Percentiles rank a stretch among this genome's conserved stretches.
Conservation (phyloP, 35 echinoderm and acorn worm species). For the Heliocidaris tuberculata region DNA sequence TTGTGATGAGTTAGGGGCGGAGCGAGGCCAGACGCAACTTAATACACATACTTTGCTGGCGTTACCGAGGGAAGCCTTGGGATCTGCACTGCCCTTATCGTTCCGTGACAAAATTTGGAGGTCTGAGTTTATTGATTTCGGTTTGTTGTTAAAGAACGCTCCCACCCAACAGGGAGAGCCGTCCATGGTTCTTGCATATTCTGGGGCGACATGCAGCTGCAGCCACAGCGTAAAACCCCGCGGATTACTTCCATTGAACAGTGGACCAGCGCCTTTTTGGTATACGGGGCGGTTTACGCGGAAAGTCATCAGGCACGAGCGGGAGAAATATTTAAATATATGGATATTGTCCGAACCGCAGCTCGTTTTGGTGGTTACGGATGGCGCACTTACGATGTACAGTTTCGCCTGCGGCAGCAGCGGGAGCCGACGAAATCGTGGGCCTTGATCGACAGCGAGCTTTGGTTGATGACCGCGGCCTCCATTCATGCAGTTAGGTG, state of each 20-base stretch:
- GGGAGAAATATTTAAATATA: slow-evolving; percentile 38
- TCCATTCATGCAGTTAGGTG: background rate
- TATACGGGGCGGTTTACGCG: background rate
- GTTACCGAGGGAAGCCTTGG: too few species aligned
- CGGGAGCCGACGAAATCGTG: too few species aligned
- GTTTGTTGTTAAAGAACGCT: background rate
- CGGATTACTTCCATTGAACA: slow-evolving; percentile 14
- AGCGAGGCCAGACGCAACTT: too few species aligned
- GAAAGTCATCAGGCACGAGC: background rate
- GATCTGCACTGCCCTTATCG: too few species aligned
- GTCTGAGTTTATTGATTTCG: background rate
- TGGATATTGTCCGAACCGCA: slow-evolving; percentile 21
- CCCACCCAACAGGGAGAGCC: background rate
- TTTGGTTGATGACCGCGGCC: background rate
- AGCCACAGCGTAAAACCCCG: background rate
- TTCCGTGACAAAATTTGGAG: too few species aligned
- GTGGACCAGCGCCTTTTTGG: slow-evolving; percentile 33
- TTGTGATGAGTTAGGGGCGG: too few species aligned
- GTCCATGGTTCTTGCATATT: background rate
- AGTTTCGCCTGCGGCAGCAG: too few species aligned
- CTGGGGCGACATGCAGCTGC: background rate
- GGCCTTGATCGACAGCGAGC: too few species aligned
- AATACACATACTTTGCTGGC: too few species aligned
- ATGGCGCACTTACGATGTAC: background rate
- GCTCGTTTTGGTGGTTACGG: background rate